Percentiles rank a stretch among this genome's conserved stretches.
Evolutionary conservation across 37 sponge, comb jelly and placozoan genomes (phyloP).

Genomic region (Halisarca cf. caerulea): DNA sequence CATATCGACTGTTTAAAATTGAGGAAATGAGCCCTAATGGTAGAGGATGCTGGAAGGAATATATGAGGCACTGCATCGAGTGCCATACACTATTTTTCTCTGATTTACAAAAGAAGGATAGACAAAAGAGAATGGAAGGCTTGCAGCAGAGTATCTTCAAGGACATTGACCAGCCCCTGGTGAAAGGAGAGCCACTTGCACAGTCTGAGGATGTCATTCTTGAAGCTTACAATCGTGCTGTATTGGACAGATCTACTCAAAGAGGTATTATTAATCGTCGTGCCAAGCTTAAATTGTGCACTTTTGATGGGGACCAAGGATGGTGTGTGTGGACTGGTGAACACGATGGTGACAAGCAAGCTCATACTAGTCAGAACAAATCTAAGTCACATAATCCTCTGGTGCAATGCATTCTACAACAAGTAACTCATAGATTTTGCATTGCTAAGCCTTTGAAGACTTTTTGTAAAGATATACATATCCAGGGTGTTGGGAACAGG

Average conservation of each 20-base stretch:
- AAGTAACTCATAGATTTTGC: slow-evolving; percentile 12
- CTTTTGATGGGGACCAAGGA: slow-evolving; percentile 7
- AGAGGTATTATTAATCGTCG: too few species aligned
- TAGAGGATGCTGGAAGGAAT: slow-evolving; percentile 59
- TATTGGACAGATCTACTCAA: neutral
- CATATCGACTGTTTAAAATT: slow-evolving; percentile 31
- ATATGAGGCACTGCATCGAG: slow-evolving; percentile 37
- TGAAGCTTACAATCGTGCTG: slow-evolving; percentile 8
- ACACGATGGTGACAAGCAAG: neutral
- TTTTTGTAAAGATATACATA: slow-evolving; percentile 23
- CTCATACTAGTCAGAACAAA: neutral
- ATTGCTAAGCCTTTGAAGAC: slow-evolving; percentile 69
- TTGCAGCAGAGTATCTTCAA: neutral
- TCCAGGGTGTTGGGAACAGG: slow-evolving; percentile 53
- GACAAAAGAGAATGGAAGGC: neutral
- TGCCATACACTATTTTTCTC: slow-evolving; percentile 21
- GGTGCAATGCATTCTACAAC: neutral
- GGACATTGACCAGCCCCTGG: neutral
- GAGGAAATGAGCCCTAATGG: slow-evolving; percentile 33
- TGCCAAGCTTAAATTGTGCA: neutral
- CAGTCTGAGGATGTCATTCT: neutral
- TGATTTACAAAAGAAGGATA: neutral
- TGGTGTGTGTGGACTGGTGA: slow-evolving; percentile 21
- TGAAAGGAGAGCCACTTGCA: too few species aligned
- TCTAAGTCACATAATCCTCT: neutral